Percentiles rank a stretch among this genome's conserved stretches.
These are phyloP conservation scores for Vidua chalybeata DNA, from an alignment of 2,113 vertebrate genomes.

Conservation along the genomic window DNA sequence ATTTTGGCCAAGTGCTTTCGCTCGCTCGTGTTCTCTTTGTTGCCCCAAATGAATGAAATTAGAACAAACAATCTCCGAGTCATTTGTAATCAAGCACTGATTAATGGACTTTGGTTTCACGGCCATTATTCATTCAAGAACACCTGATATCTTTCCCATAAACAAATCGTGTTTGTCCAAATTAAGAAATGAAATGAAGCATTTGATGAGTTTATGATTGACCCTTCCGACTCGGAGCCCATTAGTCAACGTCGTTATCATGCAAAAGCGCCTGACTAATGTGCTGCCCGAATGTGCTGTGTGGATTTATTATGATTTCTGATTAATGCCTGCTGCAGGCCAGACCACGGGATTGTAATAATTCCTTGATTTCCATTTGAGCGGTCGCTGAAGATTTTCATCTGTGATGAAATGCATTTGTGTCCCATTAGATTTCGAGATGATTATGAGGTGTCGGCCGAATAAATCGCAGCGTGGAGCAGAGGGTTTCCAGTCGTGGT, in stretches of 20 bases:
- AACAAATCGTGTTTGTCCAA: constrained; percentile 99
- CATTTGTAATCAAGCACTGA: constrained; percentile 98
- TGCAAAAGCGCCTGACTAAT: constrained; percentile 90
- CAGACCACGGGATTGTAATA: constrained; percentile 90
- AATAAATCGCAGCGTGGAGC: constrained; percentile 71
- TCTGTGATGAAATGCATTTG: constrained; percentile 87
- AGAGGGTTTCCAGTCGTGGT: not conserved
- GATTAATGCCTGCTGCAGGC: constrained; percentile 93
- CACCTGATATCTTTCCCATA: constrained; percentile 99
- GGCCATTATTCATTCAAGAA: constrained; percentile 95
- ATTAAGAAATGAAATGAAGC: constrained; percentile 99
- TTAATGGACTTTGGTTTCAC: constrained; percentile 97
- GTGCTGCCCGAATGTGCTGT: constrained; percentile 81
- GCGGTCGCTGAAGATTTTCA: constrained; percentile 79
- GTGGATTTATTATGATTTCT: constrained; percentile 95
- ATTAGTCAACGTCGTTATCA: constrained; percentile 89
- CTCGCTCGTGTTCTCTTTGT: constrained; percentile 94
- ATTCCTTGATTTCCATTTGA: constrained; percentile 91
- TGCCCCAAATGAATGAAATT: constrained; percentile 99
- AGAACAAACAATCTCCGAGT: constrained; percentile 98
- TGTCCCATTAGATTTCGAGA: constrained; percentile 81
- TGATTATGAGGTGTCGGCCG: constrained; percentile 78
- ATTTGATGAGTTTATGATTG: constrained; percentile 99
- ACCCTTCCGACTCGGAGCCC: constrained; percentile 89
- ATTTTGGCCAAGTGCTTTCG: constrained; percentile 85